phyloP scores from a whole-genome alignment of 2,797 vertebrate genomes.

The Botia almorhae region DNA sequence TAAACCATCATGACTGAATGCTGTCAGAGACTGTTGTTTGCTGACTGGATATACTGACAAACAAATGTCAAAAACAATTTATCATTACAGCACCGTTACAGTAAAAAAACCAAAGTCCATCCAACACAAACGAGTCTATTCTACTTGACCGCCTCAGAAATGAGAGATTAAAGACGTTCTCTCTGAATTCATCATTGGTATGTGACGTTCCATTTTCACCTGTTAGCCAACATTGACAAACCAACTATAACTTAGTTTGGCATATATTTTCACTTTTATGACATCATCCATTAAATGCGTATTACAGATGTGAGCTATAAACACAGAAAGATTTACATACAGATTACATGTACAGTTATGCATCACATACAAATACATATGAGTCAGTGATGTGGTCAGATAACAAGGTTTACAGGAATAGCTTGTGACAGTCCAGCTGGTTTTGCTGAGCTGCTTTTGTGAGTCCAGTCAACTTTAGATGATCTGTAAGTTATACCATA shows the following conservation, averaged over 20 bases:
- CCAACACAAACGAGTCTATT: neutral
- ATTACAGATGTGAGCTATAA: neutral
- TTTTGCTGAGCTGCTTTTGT: conserved; percentile 20
- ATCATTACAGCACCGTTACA: neutral
- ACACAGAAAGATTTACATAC: conserved; percentile 25
- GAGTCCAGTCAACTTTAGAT: conserved; percentile 34
- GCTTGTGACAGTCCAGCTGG: conserved; percentile 20
- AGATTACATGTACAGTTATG: conserved; percentile 40
- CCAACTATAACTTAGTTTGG: conserved; percentile 21
- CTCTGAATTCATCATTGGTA: neutral
- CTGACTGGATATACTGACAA: conserved; percentile 1
- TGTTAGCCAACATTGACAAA: conserved; percentile 16
- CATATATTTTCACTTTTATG: conserved; percentile 14
- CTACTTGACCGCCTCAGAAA: conserved; percentile 1
- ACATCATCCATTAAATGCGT: neutral
- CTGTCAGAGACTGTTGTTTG: neutral
- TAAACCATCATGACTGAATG: neutral
- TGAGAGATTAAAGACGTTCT: neutral
- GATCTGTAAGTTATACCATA: conserved; percentile 8
- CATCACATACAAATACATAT: conserved; percentile 17
- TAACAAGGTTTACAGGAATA: conserved; percentile 25
- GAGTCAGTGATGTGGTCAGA: conserved; percentile 18
- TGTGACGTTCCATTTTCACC: neutral
- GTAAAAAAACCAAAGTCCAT: neutral
- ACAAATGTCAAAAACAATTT: neutral